Base-by-base conservation (phyloP, 2,888 invertebrate genomes). In the Machimus atricapillus region DNA sequence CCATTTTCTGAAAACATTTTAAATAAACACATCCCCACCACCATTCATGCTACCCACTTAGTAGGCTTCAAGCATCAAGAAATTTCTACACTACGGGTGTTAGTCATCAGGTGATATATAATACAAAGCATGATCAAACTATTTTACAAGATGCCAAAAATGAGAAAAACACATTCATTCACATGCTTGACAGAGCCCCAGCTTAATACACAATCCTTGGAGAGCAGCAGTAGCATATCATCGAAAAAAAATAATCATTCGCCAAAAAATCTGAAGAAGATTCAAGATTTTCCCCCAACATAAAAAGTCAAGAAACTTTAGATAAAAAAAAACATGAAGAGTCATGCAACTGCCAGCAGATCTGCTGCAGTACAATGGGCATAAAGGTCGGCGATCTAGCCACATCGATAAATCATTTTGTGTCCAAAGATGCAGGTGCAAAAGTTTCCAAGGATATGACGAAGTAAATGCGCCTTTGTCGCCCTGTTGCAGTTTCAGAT, bases 321-420 rank as follows among this genome's bases (percentile, higher is more conserved):
- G 14, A 87, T 34, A 58, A 74, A 79, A 85, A n/a, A 86, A 87
- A 87, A 87, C 82, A 43, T 82, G 34, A 82, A 82, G 23, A 52
- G 2, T 81, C 90, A 89, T 89, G 89, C 89, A 89, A 74, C 89
- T 89, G 88, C 87, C 66, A 89, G 87, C 87, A 89, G 89, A 87
- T 78, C 88, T 89, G 88, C 87, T 87, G 88, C 89, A 89, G 89
- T 66, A 87, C 86, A 86, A 88, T 87, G 87, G 88, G 88, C 87
- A 78, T 81, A 81, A 46, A 56, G 34, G 86, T 88, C 83, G 66
- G 86, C 82, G 46, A 56, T 83, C 19, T 34, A 86, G 88, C 87
- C 88, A 81, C 88, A 87, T 87, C 56, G 85, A 19, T 52, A 81
- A 74, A n/a, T 85, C 19, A 46, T 43, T 85, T 34, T 83, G 86